Evolutionary conservation across 2,113 vertebrate species (phyloP).

Genomic region (Eclectus roratus): DNA sequence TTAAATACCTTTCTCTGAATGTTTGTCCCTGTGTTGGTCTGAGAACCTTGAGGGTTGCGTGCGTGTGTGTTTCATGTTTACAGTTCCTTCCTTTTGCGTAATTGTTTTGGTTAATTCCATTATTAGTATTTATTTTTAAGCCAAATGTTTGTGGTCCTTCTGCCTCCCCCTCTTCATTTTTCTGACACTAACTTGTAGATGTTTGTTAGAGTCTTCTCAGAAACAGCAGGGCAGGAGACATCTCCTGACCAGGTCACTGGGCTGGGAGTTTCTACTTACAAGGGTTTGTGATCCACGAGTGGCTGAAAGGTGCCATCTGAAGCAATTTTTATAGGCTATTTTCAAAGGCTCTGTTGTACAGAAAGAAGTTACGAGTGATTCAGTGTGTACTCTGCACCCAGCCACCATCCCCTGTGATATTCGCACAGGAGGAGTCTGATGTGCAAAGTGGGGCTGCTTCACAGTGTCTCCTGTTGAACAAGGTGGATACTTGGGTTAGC

Average conservation of each 20-base stretch:
- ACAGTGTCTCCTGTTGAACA: background rate
- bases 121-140: constrained; percentile 85
- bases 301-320: constrained; percentile 12
- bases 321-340: constrained; percentile 19
- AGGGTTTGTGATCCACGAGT: background rate
- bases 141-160: constrained; percentile 75
- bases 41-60: constrained; percentile 68
- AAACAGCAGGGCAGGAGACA: constrained; percentile 64
- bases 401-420: background rate
- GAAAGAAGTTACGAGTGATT: constrained; percentile 15
- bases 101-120: constrained; percentile 73
- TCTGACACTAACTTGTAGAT: constrained; percentile 75
- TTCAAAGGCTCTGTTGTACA: constrained; percentile 35
- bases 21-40: constrained; percentile 64
- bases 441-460: background rate
- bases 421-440: background rate
- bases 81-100: constrained; percentile 70
- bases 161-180: constrained; percentile 43
- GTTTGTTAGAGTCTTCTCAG: constrained; percentile 63
- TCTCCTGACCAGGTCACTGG: background rate
- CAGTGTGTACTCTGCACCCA: background rate
- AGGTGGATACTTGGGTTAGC: background rate
- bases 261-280: constrained; percentile 19
- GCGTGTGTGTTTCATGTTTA: constrained; percentile 73
- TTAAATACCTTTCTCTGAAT: constrained; percentile 84